These are phyloP conservation scores for Herpailurus yagouaroundi DNA, from an alignment of 2,113 vertebrate genomes.

Conservation along the genomic window DNA sequence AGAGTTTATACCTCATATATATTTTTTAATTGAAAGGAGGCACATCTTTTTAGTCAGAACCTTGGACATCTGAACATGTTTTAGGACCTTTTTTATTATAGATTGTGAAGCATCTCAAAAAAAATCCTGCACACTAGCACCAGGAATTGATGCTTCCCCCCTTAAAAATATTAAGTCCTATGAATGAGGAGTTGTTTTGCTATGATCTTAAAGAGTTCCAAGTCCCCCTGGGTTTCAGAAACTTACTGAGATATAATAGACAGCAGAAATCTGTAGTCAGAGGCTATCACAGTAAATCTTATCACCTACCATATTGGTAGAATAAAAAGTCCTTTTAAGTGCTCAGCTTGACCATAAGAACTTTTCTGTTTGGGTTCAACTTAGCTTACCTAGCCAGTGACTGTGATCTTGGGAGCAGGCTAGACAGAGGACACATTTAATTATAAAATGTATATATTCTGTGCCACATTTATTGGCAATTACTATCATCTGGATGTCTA, in stretches of 20 bases:
- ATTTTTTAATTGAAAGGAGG: neutral
- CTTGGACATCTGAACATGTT: neutral
- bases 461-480: neutral
- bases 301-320: neutral
- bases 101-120: neutral
- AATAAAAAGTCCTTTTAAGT: neutral
- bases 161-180: neutral
- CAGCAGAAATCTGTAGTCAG: neutral
- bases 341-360: neutral
- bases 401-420: neutral
- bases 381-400: neutral
- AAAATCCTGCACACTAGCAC: neutral
- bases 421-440: neutral
- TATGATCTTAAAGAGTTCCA: neutral
- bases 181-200: neutral
- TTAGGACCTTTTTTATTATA: neutral
- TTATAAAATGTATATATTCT: neutral
- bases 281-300: neutral
- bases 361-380: neutral
- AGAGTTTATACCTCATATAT: neutral
- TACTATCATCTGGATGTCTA: neutral
- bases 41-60: neutral
- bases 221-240: neutral
- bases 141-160: neutral
- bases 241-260: neutral